Conservation (phyloP, 2,888 invertebrate genomes). For the Chironomus tentans region DNA sequence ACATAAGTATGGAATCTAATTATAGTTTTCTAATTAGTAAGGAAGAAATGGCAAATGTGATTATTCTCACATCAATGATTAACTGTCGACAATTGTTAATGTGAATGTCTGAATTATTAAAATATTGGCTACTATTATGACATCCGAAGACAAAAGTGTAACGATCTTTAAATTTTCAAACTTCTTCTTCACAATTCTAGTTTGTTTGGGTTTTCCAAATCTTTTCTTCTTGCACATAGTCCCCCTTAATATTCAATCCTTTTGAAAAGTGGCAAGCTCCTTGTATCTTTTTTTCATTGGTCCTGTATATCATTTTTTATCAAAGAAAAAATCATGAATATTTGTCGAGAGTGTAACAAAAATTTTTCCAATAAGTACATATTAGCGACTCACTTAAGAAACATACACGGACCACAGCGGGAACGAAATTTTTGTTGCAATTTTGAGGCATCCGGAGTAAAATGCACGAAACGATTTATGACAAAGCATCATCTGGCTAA, state of each 20-base stretch:
- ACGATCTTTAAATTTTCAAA: too few species aligned
- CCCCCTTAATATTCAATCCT: background rate
- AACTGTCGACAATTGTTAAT: too few species aligned
- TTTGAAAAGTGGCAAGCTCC: background rate
- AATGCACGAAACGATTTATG: background rate
- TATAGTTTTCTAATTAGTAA: too few species aligned
- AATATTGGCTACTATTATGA: too few species aligned
- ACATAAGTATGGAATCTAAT: too few species aligned
- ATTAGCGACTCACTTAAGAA: background rate
- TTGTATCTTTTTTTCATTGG: background rate
- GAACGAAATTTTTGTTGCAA: background rate
- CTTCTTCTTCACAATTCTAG: too few species aligned
- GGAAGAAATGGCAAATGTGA: too few species aligned
- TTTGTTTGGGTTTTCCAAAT: too few species aligned
- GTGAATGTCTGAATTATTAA: too few species aligned
- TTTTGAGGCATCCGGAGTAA: background rate
- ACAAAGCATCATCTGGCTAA: background rate
- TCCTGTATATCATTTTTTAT: background rate
- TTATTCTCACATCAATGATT: too few species aligned
- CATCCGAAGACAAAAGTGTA: too few species aligned
- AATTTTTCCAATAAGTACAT: conserved; percentile 6
- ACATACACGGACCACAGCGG: background rate
- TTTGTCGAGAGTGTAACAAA: conserved; percentile 11
- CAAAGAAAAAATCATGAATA: background rate
- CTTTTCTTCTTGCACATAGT: too few species aligned